Base-by-base conservation (phyloP, 2,888 invertebrate genomes). In the Mythimna pallens region DNA sequence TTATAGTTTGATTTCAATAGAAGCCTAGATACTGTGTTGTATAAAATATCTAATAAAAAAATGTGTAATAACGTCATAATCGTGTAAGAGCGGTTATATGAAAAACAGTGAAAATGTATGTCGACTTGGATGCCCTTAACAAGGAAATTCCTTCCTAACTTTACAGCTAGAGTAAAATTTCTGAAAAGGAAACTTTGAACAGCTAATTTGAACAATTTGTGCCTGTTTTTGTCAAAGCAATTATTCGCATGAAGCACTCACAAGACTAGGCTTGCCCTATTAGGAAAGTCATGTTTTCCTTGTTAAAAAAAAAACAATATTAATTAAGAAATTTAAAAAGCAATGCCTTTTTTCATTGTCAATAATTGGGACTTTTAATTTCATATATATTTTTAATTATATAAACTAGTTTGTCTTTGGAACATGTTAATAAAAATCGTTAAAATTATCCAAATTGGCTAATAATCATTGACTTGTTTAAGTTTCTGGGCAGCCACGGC, bases 151-250 rank as follows among this genome's bases (percentile, higher is more conserved):
- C 55, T 47, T 30, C 17, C 0, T 10, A 55, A 22, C 67, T 62
- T 65, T 62, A 17, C 14, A 30, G 25, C 22, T 58, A 12, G 22
- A 47, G 47, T 78, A 54, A 57, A 64, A 65, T 71, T 73, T 69
- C 47, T 59, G 22, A 64, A 50, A 59, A 61, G 36, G 43, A 78
- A 55, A 66, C 47, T 55, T 57, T 64, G 54, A 69, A 30, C 14
- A 10, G 57, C 10, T 64, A 82, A 79, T 76, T 79, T 54, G 14
- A 22, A 6, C 59, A 64, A 78, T 80, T 75, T 63, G 20, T 55
- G n/a, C 6, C 43, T 9, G 40, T 43, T 73, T 55, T 57, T 43
- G 36, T 63, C 12, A 17, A 36, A 25, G 54, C 34, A 72, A 81
- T 81, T 78, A 81, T 59, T 69, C 47, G 62, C 3, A 58, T 34